phyloP scores from a whole-genome alignment of 2,888 invertebrate species.

The Nymphalis c-album region DNA sequence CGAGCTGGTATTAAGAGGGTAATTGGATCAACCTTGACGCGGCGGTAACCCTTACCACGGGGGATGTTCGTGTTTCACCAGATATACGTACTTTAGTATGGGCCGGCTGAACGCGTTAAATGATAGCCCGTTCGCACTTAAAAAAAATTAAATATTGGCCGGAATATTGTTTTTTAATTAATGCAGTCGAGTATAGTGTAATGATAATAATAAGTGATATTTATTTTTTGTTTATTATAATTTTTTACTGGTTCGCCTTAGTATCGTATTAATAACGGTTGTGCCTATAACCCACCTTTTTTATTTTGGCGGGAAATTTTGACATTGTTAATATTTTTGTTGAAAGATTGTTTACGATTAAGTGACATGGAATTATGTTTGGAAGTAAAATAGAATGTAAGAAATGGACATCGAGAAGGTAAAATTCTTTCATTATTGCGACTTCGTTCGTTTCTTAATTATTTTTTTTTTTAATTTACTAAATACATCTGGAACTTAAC shows the following conservation, averaged over 20 bases:
- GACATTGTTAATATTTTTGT: neutral
- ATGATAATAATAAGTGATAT: no score
- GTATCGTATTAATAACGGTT: neutral
- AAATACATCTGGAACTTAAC: no score
- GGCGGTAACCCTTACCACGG: constrained; percentile 68
- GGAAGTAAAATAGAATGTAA: constrained; percentile 82
- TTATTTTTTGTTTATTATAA: neutral
- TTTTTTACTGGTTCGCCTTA: neutral
- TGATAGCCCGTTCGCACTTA: constrained; percentile 17
- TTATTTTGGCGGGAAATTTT: neutral
- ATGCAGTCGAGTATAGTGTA: neutral
- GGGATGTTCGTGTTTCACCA: constrained; percentile 48
- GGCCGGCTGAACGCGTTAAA: constrained; percentile 40
- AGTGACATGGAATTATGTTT: constrained; percentile 70
- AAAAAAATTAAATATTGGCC: constrained; percentile 33
- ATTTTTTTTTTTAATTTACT: no score
- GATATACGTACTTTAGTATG: constrained; percentile 42
- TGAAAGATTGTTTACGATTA: neutral
- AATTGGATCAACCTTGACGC: constrained; percentile 79
- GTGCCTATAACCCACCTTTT: neutral
- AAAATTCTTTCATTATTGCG: neutral
- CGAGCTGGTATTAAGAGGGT: constrained; percentile 61
- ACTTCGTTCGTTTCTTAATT: no score
- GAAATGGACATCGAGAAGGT: constrained; percentile 74
- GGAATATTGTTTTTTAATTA: constrained; percentile 32